phyloP scores from a whole-genome alignment of 2,797 vertebrate species.

The Eulemur rubriventer region DNA sequence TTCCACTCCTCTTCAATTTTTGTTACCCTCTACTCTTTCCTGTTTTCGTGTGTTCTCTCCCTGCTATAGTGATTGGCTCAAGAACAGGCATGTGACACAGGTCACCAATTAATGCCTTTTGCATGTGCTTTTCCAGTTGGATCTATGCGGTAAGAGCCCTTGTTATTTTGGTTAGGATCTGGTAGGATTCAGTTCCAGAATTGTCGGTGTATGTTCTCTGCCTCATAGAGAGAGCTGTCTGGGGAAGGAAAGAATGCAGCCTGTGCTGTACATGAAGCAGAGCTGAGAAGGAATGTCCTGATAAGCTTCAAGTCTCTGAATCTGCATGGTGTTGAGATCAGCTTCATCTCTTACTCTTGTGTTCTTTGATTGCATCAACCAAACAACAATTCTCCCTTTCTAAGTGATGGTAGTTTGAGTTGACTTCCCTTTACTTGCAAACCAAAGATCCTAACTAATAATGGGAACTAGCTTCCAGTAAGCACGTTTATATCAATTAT shows the following conservation, averaged over 20 bases:
- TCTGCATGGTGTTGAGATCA: neutral
- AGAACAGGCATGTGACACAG: neutral
- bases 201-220: neutral
- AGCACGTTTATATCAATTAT: neutral
- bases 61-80: neutral
- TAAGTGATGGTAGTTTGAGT: neutral
- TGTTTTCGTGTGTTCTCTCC: neutral
- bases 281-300: neutral
- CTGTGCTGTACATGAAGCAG: neutral
- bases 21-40: neutral
- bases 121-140: neutral
- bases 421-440: neutral
- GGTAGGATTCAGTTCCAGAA: neutral
- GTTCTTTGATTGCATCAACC: neutral
- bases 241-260: neutral
- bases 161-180: neutral
- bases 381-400: neutral
- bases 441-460: neutral
- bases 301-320: neutral
- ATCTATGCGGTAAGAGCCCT: neutral
- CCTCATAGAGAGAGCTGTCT: neutral
- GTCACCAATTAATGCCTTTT: neutral
- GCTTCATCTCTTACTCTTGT: neutral
- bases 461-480: neutral
- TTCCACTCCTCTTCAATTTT: neutral